Base-by-base conservation (phyloP, 2,888 invertebrate species). In the Strigamia maritima region DNA sequence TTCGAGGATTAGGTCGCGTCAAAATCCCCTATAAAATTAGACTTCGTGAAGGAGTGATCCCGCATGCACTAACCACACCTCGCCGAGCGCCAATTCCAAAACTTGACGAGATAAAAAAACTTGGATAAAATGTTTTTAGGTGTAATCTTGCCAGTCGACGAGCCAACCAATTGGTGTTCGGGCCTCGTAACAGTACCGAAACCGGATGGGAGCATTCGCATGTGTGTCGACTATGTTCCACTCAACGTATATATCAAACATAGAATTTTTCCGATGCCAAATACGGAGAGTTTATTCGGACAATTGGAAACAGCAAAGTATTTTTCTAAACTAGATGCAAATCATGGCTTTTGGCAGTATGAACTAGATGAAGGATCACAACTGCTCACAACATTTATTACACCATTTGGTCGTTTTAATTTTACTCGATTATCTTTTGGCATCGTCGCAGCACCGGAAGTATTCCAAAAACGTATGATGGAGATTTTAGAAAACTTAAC, bases 81-180 rank as follows among this genome's bases (percentile, higher is more conserved):
- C 81, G 85, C 77, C 79, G 84, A 31, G 82, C 85, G 10, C 82
- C 85, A 3, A 77, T 86, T 31, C 84, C 85, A 76, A 77, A 75
- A 82, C 16, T 82, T 83, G 79, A 81, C 86, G n/a, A n/a, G n/a
- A n/a, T 8, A 83, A 84, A 81, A 77, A 14, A 84, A 86, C 81
- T 75, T 86, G 22, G 79, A 83, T 22, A 81, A 80, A 77, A 82
- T 85, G 82, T 79, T 81, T 14, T 31, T 81, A 54, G 83, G 81
- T 2, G 82, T 85, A 1, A 85, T 85, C 74, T 81, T 81, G 35
- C 78, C 81, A 7, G 83, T 85, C 0, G 81, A 83, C 12, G 70
- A 65, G 28, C 70, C 70, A 65, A n/a, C n/a, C n/a, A n/a, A n/a
- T n/a, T n/a, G n/a, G n/a, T n/a, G n/a, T n/a, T n/a, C n/a, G n/a